A percentile compares a stretch with the other conserved stretches of the same genome.
These are phyloP conservation scores for Dipodomys stephensi DNA, from an alignment of 2,113 vertebrate genomes.

Conservation along the genomic window DNA sequence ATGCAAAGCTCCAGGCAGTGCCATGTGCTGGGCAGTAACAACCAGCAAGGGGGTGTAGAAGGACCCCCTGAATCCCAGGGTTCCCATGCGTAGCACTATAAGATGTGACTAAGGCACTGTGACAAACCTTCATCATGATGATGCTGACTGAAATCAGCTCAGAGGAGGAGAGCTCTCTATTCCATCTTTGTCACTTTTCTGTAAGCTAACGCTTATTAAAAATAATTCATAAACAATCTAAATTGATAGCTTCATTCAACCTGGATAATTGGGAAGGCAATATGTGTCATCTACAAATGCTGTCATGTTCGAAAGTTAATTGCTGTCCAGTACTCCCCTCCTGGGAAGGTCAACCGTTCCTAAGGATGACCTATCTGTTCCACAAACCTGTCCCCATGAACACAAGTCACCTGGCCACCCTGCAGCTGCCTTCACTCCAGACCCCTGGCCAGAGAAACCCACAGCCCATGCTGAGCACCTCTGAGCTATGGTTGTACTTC, in stretches of 20 bases:
- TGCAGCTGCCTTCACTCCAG: background rate
- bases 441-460: background rate
- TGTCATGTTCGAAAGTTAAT: no score
- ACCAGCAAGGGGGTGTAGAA: background rate
- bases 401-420: background rate
- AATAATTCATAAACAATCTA: background rate
- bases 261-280: background rate
- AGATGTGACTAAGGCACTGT: no score
- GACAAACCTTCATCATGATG: background rate
- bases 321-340: no score
- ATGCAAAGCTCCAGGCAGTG: conserved; percentile 49
- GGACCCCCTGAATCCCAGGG: background rate
- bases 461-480: background rate
- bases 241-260: background rate
- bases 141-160: background rate
- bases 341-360: no score
- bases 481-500: background rate
- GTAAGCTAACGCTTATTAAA: background rate
- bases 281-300: background rate
- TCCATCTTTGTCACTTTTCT: background rate
- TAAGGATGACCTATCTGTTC: background rate
- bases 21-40: background rate
- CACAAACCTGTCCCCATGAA: background rate
- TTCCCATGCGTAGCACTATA: background rate
- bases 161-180: background rate